Percentiles rank a stretch among this genome's conserved stretches.
These are phyloP conservation scores for Glossophaga mutica DNA, from an alignment of 2,797 vertebrate genomes.

Conservation along the genomic window DNA sequence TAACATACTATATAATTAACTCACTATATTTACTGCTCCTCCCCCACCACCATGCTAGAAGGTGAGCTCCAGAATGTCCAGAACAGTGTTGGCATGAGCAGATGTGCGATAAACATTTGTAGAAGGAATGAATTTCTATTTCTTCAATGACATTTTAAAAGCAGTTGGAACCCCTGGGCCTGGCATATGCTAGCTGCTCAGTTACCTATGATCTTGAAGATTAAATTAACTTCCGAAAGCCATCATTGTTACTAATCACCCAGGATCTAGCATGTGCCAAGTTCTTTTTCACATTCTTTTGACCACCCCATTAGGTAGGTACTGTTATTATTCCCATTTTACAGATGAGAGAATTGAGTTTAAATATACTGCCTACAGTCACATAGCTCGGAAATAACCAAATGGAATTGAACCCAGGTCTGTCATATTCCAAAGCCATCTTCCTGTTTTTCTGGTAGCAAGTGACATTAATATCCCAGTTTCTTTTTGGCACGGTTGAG, in stretches of 20 bases:
- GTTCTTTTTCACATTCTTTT: background rate
- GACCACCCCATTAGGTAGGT: background rate
- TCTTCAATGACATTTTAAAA: constrained; percentile 21
- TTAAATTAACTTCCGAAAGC: constrained; percentile 19
- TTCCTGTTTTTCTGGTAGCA: background rate
- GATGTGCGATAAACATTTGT: background rate
- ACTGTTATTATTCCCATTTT: background rate
- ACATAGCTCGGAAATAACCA: background rate
- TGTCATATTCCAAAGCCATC: background rate
- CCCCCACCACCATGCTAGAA: background rate
- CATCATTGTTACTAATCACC: background rate
- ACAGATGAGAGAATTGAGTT: constrained; percentile 6
- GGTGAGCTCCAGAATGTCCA: background rate
- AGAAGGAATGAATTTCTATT: background rate
- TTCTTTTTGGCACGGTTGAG: background rate
- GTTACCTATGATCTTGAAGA: background rate
- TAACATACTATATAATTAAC: background rate
- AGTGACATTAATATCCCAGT: background rate
- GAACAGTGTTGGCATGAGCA: background rate
- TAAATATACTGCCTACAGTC: background rate
- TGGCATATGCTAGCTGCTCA: background rate
- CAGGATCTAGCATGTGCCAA: background rate
- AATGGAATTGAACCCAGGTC: background rate
- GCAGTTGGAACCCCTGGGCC: background rate
- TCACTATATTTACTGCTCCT: background rate